Evolutionary conservation across 2,797 vertebrate species (phyloP).

Genomic region (Anableps anableps): DNA sequence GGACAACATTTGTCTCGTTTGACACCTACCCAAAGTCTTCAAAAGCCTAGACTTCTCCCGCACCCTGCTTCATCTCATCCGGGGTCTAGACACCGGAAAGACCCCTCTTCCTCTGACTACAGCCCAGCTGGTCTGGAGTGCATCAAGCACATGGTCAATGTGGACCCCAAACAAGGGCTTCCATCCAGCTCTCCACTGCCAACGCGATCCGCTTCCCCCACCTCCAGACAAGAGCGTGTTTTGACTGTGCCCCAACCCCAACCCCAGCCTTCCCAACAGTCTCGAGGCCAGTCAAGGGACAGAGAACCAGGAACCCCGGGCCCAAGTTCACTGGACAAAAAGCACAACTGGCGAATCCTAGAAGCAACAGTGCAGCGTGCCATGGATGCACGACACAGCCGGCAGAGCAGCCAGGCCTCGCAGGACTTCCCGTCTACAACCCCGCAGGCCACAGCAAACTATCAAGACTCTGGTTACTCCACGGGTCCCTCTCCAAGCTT

Average conservation of each 20-base stretch:
- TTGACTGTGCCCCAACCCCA: slow-evolving; percentile 60
- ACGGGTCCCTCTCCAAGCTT: slow-evolving; percentile 91
- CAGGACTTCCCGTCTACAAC: slow-evolving; percentile 86
- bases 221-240: slow-evolving; percentile 60
- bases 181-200: slow-evolving; percentile 70
- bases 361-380: slow-evolving; percentile 88
- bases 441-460: slow-evolving; percentile 78
- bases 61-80: slow-evolving; percentile 77
- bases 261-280: slow-evolving; percentile 62
- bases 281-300: slow-evolving; percentile 66
- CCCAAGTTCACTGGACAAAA: slow-evolving; percentile 83
- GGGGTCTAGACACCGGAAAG: slow-evolving; percentile 81
- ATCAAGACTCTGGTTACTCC: slow-evolving; percentile 93
- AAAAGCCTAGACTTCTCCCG: slow-evolving; percentile 84
- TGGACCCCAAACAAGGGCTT: slow-evolving; percentile 82
- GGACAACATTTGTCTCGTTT: slow-evolving; percentile 71
- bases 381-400: slow-evolving; percentile 87
- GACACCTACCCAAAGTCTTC: slow-evolving; percentile 81
- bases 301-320: slow-evolving; percentile 68
- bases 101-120: slow-evolving; percentile 86
- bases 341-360: slow-evolving; percentile 87
- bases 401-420: slow-evolving; percentile 86
- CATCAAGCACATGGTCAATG: slow-evolving; percentile 92
- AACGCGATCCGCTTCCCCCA: slow-evolving; percentile 68
- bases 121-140: slow-evolving; percentile 91